Percentiles rank a stretch among this genome's conserved stretches.
These are phyloP conservation scores for Drosophila orena DNA, from an alignment of 1,140 invertebrate genomes.

Conservation along the genomic window DNA sequence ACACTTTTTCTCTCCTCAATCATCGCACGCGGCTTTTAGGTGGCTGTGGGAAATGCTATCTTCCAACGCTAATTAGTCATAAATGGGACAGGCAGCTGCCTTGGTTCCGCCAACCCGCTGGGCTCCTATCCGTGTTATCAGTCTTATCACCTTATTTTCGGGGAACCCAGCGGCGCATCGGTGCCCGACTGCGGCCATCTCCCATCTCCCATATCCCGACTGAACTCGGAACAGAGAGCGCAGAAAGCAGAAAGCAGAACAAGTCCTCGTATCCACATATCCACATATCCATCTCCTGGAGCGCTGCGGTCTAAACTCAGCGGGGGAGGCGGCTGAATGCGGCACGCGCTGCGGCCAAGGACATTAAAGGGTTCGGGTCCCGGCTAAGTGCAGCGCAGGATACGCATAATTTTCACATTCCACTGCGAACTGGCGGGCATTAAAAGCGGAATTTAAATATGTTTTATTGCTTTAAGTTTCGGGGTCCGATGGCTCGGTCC, in stretches of 20 bases:
- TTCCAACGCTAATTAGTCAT: constrained; percentile 59
- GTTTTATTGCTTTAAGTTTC: constrained; percentile 79
- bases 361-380: constrained; percentile 67
- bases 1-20: constrained; percentile 11
- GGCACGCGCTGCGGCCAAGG: constrained; percentile 67
- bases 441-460: constrained; percentile 66
- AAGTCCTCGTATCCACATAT: constrained; percentile 16
- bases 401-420: constrained; percentile 79
- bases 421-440: constrained; percentile 32
- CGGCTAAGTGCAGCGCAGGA: constrained; percentile 53
- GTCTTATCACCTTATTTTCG: constrained; percentile 63
- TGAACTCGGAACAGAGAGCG: neutral
- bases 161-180: constrained; percentile 30
- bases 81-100: constrained; percentile 53
- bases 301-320: constrained; percentile 73
- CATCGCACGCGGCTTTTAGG: constrained; percentile 11
- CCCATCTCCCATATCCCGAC: neutral
- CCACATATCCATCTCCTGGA: constrained; percentile 61
- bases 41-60: constrained; percentile 26
- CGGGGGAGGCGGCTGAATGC: constrained; percentile 45
- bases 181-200: constrained; percentile 19
- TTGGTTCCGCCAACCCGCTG: constrained; percentile 37
- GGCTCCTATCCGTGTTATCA: constrained; percentile 51
- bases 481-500: constrained; percentile 8
- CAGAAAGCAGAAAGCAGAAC: neutral